Base-by-base conservation (phyloP, 2,113 vertebrate species). In the Ophthalmolycus amberensis region DNA sequence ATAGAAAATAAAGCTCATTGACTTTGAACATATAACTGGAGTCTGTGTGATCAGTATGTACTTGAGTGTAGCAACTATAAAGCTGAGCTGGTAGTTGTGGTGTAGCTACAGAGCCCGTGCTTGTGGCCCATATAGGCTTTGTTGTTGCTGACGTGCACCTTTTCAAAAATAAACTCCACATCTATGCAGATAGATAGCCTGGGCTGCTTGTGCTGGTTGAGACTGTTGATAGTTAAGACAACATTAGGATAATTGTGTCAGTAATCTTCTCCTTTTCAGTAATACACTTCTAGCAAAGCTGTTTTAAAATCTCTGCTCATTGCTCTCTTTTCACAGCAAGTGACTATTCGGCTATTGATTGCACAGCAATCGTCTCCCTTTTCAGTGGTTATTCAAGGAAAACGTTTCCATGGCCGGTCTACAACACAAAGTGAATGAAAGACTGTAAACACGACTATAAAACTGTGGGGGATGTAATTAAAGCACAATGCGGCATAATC, bases 321-420 rank as follows among this genome's bases (percentile, higher is more conserved):
- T 2, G 2, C 60, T 71, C 46, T 64, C 69, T 22, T 69, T 34
- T 58, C 59, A 38, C 20, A 63, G 8, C n/a, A 32, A 70, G 29
- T 34, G 34, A 65, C 32, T 71, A 75, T 59, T 66, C 1, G 3
- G 29, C 38, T 75, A 66, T 25, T 80, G 66, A 83, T 69, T 69
- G 42, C 77, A 76, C 5, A 1, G 27, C 22, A 22, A 64, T 14
- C 38, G 16, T 5, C 67, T 48, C 6, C 6, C 15, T 71, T 80
- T 71, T 66, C 32, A 67, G 40, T 29, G 29, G 22, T 22, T 27
- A 25, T 14, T 40, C 12, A 18, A 46, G 18, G 60, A 3, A 60
- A 52, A 66, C 1, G 6, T 40, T 63, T 70, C 25, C 40, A 22
- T 59, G 0, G 4, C 11, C 2, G 9, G n/a, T 29, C 16, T 6